These are phyloP conservation scores for Nothura maculosa DNA, from an alignment of 2,797 vertebrate genomes.

Conservation along the genomic window DNA sequence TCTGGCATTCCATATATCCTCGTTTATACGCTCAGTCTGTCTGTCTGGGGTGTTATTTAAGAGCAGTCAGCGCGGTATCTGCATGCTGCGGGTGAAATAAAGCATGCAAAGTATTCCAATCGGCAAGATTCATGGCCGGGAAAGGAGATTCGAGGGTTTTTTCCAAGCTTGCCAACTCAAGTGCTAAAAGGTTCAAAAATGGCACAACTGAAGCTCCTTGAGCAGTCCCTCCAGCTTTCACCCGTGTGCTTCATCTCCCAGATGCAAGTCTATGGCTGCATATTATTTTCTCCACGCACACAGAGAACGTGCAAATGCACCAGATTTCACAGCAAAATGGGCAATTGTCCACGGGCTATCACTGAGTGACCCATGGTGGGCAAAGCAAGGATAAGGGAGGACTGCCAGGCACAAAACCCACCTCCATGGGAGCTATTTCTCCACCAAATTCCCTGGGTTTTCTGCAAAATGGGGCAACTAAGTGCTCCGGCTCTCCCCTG, in stretches of 20 bases:
- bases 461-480: background rate
- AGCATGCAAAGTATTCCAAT: background rate
- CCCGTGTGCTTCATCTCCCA: fast-evolving
- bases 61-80: background rate
- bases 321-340: background rate
- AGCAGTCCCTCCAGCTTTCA: background rate
- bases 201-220: background rate
- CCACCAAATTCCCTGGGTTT: background rate
- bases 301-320: fast-evolving
- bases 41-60: background rate
- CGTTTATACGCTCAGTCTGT: background rate
- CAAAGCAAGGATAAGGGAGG: background rate
- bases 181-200: background rate
- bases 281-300: fast-evolving
- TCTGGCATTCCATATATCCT: background rate
- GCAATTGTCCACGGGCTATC: background rate
- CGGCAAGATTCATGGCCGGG: background rate
- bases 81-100: background rate
- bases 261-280: fast-evolving
- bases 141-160: background rate
- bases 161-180: background rate
- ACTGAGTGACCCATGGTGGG: background rate
- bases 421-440: background rate
- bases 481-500: background rate
- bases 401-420: background rate